Evolutionary conservation across 2,113 vertebrate genomes (phyloP).

Genomic region (Madoqua kirkii): DNA sequence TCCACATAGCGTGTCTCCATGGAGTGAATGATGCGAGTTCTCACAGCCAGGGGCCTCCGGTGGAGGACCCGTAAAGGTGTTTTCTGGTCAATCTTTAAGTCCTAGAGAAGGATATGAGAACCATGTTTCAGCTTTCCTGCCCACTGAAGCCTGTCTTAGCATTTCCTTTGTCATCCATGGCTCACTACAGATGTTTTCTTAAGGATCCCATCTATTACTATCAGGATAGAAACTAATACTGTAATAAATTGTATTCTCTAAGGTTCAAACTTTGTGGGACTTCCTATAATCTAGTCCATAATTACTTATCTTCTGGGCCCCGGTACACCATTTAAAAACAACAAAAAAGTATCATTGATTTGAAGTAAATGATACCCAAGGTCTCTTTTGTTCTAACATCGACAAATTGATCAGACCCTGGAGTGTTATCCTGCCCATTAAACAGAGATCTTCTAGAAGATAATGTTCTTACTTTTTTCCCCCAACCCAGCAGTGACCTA

Average conservation of each 20-base stretch:
- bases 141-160: background rate
- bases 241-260: background rate
- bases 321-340: background rate
- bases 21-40: conserved; percentile 89
- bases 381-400: background rate
- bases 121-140: background rate
- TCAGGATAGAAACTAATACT: background rate
- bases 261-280: background rate
- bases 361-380: background rate
- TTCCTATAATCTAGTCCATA: background rate
- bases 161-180: background rate
- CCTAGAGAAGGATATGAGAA: conserved; percentile 76
- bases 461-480: background rate
- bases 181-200: background rate
- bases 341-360: background rate
- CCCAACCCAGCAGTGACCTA: background rate
- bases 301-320: background rate
- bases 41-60: conserved; percentile 89
- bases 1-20: conserved; percentile 88
- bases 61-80: conserved; percentile 95
- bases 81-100: conserved; percentile 93
- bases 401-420: background rate
- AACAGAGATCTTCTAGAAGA: background rate
- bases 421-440: background rate
- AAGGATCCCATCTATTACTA: background rate